Evolutionary conservation across 2,797 vertebrate genomes (phyloP).

Genomic region (Silurus aristotelis): DNA sequence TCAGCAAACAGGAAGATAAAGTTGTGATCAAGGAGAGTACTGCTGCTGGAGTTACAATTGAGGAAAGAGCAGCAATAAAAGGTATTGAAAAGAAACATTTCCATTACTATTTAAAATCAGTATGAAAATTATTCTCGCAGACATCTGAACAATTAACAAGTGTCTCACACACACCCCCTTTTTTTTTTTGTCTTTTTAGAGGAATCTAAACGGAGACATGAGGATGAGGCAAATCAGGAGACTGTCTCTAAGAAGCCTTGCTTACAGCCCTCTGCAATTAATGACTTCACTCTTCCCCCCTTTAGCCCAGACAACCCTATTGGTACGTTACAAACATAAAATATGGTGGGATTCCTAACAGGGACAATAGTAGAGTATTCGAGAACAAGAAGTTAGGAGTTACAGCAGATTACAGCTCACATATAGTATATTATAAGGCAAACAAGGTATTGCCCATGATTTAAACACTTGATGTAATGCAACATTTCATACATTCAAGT

Average conservation of each 20-base stretch:
- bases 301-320: conserved; percentile 58
- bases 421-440: neutral
- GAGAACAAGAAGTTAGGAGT: neutral
- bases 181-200: conserved; percentile 7
- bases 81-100: conserved; percentile 22
- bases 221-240: conserved; percentile 23
- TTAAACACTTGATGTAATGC: too few species aligned
- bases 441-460: neutral
- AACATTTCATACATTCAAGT: neutral
- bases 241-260: conserved; percentile 51
- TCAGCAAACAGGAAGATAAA: conserved; percentile 22
- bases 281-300: conserved; percentile 57
- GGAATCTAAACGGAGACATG: conserved; percentile 44
- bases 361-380: neutral
- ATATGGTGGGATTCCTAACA: neutral
- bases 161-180: neutral
- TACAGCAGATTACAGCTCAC: neutral
- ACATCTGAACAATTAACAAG: neutral
- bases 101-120: neutral
- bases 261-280: conserved; percentile 16
- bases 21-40: neutral
- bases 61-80: conserved; percentile 33
- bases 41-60: neutral
- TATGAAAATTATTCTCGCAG: neutral
- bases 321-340: conserved; percentile 47